Evolutionary conservation across 2,113 vertebrate species (phyloP), one percentile per base, ranked within the genome.

Genomic region (Grantiella picta): DNA sequence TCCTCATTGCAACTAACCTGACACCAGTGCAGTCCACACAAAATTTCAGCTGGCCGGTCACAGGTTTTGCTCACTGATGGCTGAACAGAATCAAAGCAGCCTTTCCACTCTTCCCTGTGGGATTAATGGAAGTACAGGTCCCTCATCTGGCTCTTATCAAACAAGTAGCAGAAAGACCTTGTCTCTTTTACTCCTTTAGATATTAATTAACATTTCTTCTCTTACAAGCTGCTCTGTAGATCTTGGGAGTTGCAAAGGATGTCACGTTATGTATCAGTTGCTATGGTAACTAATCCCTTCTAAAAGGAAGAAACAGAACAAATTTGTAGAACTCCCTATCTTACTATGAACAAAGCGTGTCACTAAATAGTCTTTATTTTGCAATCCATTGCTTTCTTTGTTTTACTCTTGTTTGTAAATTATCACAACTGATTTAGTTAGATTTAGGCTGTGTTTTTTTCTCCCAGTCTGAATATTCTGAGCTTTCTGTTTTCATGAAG

Each of bases 261-360:
- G 64, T 40, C 60, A 68, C 2, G 10, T 93, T 91, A 84, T 56
- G 14, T 82, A 45, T 75, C 63, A 53, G 86, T 96, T 97, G 81
- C 95, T 82, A 92, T 92, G 83, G 94, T 57, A 82, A 97, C 92
- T 84, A 94, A 95, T 81, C 40, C 44, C 82, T 91, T 84, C 77
- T 72, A 52, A 94, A 89, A 53, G 29, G 21, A 69, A 86, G 57
- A 79, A 94, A 64, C 12, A 73, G 63, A 90, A 86, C 18, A 85
- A 49, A 80, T 45, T 71, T 71, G 42, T 54, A 59, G n/a, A 69
- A 61, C 36, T 89, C 44, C 27, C 27, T 47, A 52, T 89, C 77
- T 84, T 35, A 36, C 57, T 70, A 45, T 7, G 25, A 89, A 84
- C 69, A 90, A 92, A 77, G 40, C 24, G 15, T 84, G 47, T 21